Evolutionary conservation across 1,140 invertebrate genomes (phyloP).

Genomic region (Hypsibius dujardini): DNA sequence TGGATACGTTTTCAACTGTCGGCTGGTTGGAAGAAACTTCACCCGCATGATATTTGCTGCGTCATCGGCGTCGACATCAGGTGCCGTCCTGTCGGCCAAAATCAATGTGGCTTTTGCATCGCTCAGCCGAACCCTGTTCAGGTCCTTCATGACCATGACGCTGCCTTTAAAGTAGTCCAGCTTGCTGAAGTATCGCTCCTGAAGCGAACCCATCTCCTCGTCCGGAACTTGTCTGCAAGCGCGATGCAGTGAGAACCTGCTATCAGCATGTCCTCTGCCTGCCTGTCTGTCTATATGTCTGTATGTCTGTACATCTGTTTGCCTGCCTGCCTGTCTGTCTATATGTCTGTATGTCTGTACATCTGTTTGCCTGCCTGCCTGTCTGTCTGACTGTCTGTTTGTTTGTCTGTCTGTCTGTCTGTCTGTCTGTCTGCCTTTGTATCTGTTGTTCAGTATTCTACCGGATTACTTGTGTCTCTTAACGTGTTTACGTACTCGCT

Average conservation of each 20-base stretch:
- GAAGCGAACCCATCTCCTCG: background rate
- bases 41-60: constrained; percentile 10
- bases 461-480: too few relatives aligned
- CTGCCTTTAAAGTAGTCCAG: background rate
- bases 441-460: too few relatives aligned
- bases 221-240: background rate
- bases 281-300: too few relatives aligned
- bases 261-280: background rate
- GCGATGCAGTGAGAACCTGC: background rate
- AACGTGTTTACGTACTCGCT: background rate
- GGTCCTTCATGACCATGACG: constrained; percentile 1
- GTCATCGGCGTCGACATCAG: constrained; percentile 6
- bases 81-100: constrained; percentile 6
- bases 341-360: too few relatives aligned
- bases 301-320: too few relatives aligned
- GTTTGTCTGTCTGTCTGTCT: too few relatives aligned
- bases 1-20: too few relatives aligned
- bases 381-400: too few relatives aligned
- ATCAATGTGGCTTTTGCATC: constrained; percentile 12
- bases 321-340: too few relatives aligned
- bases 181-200: constrained; percentile 2
- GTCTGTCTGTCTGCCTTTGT: too few relatives aligned
- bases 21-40: background rate
- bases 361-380: too few relatives aligned
- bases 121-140: background rate